Conservation (phyloP, 2,888 invertebrate genomes). For the Anodontia alba region DNA sequence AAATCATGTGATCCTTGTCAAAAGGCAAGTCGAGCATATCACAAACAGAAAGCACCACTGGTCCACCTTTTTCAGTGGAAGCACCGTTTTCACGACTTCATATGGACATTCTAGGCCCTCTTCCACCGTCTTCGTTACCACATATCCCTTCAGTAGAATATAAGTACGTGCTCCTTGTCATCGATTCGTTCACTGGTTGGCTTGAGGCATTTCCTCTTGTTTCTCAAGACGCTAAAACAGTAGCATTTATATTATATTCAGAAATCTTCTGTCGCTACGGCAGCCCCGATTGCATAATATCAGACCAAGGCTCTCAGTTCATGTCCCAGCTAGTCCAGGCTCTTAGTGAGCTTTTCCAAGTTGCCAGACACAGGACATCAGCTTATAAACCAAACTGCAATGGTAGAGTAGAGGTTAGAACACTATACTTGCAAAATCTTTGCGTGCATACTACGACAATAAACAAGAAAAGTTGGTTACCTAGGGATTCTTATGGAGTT, state of each 20-base stretch:
- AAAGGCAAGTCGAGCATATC: constrained; percentile 17
- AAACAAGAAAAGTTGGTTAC: neutral
- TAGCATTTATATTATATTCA: constrained; percentile 19
- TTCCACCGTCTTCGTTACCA: neutral
- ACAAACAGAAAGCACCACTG: constrained; percentile 30
- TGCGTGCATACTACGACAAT: neutral
- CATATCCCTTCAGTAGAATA: neutral
- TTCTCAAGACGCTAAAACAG: constrained; percentile 30
- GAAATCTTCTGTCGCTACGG: constrained; percentile 42
- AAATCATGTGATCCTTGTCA: constrained; percentile 36
- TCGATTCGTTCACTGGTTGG: constrained; percentile 33
- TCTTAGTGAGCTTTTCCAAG: constrained; percentile 43
- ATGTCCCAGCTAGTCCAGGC: constrained; percentile 32
- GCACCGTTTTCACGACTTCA: no score
- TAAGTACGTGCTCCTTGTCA: constrained; percentile 36
- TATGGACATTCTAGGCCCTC: constrained; percentile 43
- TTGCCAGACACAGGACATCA: constrained; percentile 24
- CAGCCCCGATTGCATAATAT: constrained; percentile 25
- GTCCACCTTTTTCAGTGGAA: constrained; percentile 19
- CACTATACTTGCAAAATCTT: constrained; percentile 22
- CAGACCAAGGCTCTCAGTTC: constrained; percentile 34
- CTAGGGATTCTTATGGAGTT: neutral
- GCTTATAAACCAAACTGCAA: constrained; percentile 41
- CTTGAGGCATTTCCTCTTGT: constrained; percentile 38
- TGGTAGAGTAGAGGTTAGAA: constrained; percentile 29